Conservation (phyloP, 1,140 invertebrate species). For the Monomorium pharaonis region DNA sequence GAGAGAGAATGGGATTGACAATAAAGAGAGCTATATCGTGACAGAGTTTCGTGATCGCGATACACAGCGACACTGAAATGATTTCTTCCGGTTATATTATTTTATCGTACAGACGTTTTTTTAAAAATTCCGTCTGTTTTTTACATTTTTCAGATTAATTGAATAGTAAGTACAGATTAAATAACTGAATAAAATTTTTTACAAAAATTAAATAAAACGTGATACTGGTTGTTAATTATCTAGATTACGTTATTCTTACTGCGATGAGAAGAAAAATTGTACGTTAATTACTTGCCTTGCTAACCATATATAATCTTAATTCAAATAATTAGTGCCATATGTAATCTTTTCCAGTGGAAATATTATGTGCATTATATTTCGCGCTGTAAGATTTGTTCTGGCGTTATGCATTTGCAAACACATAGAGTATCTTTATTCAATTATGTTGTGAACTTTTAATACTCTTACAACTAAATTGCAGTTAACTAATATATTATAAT, state of each 20-base stretch:
- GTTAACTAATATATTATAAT: not conserved
- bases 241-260: not conserved
- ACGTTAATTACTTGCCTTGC: not conserved
- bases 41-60: not conserved
- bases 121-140: not conserved
- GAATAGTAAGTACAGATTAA: not conserved
- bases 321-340: too few relatives aligned
- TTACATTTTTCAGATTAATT: slow-evolving; percentile 5
- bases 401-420: not conserved
- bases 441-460: not conserved
- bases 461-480: not conserved
- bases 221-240: not conserved
- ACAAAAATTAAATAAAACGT: not conserved
- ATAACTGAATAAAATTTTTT: not conserved
- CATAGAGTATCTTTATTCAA: slow-evolving; percentile 7
- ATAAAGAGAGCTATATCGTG: not conserved
- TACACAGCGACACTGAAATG: not conserved
- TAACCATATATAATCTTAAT: not conserved
- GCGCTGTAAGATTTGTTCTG: not conserved
- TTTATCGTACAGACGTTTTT: slow-evolving; percentile 22
- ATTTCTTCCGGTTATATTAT: not conserved
- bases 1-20: not conserved
- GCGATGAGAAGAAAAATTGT: not conserved
- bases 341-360: not conserved
- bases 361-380: not conserved